Evolutionary conservation across 2,888 invertebrate genomes (phyloP).

Genomic region (Eristalis arbustorum): DNA sequence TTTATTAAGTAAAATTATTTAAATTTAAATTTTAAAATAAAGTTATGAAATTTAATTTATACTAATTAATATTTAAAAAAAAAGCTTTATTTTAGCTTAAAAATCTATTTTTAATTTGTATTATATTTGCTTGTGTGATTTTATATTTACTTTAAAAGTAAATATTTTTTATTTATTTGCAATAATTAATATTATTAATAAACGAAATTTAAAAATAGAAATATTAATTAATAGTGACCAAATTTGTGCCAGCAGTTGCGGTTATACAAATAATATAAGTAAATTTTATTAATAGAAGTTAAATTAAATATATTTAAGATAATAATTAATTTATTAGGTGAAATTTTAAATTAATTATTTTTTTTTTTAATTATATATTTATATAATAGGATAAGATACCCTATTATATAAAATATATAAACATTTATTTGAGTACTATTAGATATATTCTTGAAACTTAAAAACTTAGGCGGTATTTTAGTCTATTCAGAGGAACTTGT

Average conservation of each 20-base stretch:
- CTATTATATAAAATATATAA: slow-evolving; percentile 82
- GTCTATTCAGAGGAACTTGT: slow-evolving; percentile 87
- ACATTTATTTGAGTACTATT: slow-evolving; percentile 82
- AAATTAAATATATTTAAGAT: slow-evolving; percentile 75
- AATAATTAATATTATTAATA: slow-evolving; percentile 83
- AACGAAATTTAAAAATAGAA: slow-evolving; percentile 84
- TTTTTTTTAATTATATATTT: slow-evolving; percentile 79
- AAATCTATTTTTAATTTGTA: slow-evolving; percentile 81
- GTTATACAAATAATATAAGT: slow-evolving; percentile 84
- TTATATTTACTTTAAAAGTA: slow-evolving; percentile 80
- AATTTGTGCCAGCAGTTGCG: slow-evolving; percentile 87
- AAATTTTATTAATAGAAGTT: slow-evolving; percentile 81
- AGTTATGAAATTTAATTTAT: slow-evolving; percentile 72
- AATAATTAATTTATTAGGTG: slow-evolving; percentile 81
- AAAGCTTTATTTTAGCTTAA: slow-evolving; percentile 81
- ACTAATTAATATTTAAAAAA: slow-evolving; percentile 77
- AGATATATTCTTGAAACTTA: slow-evolving; percentile 84
- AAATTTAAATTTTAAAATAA: slow-evolving; percentile 65
- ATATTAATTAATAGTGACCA: slow-evolving; percentile 83
- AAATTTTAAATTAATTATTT: slow-evolving; percentile 82
- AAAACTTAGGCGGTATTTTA: slow-evolving; percentile 87
- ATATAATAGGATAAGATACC: slow-evolving; percentile 85
- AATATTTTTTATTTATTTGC: slow-evolving; percentile 76
- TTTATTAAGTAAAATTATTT: slow-evolving; percentile 37
- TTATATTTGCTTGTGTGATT: slow-evolving; percentile 82